These are phyloP conservation scores for Cerceris rybyensis DNA, from an alignment of 2,888 invertebrate genomes.

Conservation along the genomic window DNA sequence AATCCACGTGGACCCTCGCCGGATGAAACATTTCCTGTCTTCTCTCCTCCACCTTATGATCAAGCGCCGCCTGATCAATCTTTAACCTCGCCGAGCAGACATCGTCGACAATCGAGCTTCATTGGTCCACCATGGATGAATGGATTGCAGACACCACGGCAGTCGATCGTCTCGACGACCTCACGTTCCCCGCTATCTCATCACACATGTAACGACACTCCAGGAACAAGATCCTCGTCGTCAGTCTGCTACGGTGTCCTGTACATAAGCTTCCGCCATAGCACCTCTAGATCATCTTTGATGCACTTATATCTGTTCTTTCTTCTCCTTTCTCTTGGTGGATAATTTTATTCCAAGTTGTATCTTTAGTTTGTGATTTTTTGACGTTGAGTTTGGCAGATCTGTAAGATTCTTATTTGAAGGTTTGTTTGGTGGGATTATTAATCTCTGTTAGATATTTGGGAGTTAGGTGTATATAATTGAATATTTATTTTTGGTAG, in stretches of 20 bases:
- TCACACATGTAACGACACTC: slow-evolving; percentile 91
- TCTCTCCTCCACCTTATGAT: slow-evolving; percentile 90
- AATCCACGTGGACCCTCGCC: slow-evolving; percentile 87
- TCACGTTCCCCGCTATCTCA: slow-evolving; percentile 91
- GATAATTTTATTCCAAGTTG: background rate
- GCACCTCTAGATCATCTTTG: slow-evolving; percentile 46
- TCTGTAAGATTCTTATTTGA: background rate
- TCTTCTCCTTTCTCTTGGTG: background rate
- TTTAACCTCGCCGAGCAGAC: slow-evolving; percentile 74
- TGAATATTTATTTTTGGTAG: background rate
- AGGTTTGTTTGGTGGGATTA: background rate
- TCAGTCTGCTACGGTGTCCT: slow-evolving; percentile 68
- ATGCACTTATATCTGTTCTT: slow-evolving; percentile 17
- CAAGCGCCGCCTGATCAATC: slow-evolving; percentile 69
- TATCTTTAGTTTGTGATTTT: background rate
- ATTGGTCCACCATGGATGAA: slow-evolving; percentile 84
- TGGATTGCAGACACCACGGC: slow-evolving; percentile 85
- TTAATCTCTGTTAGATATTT: background rate
- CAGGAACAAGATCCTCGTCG: slow-evolving; percentile 56
- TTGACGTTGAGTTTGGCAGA: background rate
- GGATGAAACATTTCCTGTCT: slow-evolving; percentile 93
- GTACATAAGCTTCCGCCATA: slow-evolving; percentile 74
- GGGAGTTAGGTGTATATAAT: background rate
- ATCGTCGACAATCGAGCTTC: slow-evolving; percentile 79
- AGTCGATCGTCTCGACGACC: slow-evolving; percentile 90